phyloP scores from a whole-genome alignment of 92 coral and sea anemone species.

The Porites cylindrica region DNA sequence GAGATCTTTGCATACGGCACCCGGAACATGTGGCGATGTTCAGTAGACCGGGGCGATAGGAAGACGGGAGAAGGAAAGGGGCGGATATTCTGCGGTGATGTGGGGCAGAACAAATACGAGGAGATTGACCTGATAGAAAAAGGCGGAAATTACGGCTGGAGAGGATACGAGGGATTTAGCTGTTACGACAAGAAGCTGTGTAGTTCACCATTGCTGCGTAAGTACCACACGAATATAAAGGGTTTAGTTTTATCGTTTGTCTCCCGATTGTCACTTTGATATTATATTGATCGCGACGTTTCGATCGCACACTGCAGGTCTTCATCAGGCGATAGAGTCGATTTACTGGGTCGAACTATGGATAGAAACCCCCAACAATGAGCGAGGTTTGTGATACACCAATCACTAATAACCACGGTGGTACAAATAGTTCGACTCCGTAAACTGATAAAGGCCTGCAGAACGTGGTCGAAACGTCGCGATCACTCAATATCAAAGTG shows the following conservation, averaged over 20 bases:
- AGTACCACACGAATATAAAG: conserved; percentile 18
- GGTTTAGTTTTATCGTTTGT: not conserved
- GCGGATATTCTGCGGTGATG: conserved; percentile 95
- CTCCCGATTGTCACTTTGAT: too few species aligned
- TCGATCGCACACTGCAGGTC: too few species aligned
- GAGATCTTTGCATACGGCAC: conserved; percentile 94
- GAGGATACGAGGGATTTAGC: conserved; percentile 83
- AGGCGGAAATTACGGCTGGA: conserved; percentile 97
- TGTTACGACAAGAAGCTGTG: conserved; percentile 84
- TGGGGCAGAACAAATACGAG: conserved; percentile 90
- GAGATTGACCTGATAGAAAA: conserved; percentile 89
- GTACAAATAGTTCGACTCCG: too few species aligned
- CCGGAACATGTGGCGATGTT: conserved; percentile 96
- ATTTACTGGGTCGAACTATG: too few species aligned
- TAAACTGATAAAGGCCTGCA: too few species aligned
- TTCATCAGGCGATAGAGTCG: too few species aligned
- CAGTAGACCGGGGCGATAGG: conserved; percentile 90
- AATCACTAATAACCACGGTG: too few species aligned
- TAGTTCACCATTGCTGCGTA: conserved; percentile 68
- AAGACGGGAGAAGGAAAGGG: conserved; percentile 85
- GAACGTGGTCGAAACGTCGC: too few species aligned
- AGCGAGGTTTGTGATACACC: too few species aligned
- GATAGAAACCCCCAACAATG: too few species aligned
- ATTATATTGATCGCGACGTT: too few species aligned
- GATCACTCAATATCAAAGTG: too few species aligned